These are phyloP conservation scores for Drosophila vallismaia DNA, from an alignment of 2,888 invertebrate species.

Conservation along the genomic window DNA sequence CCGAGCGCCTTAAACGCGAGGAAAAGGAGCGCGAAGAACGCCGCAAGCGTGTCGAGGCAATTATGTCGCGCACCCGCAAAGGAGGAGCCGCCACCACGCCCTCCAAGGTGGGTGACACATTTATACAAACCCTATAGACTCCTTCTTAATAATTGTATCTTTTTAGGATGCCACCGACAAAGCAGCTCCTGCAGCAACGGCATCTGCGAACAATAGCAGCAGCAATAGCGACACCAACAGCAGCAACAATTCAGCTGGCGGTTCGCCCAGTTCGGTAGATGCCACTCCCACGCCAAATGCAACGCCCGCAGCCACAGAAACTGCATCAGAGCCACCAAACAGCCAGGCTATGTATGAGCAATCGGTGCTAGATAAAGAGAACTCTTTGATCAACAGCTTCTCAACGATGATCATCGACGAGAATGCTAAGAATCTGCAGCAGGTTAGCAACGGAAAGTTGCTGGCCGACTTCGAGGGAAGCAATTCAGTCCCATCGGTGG, in stretches of 20 bases:
- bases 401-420: conserved; percentile 83
- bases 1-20: conserved; percentile 92
- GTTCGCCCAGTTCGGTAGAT: conserved; percentile 42
- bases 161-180: conserved; percentile 74
- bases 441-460: conserved; percentile 82
- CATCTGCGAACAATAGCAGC: conserved; percentile 55
- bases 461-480: conserved; percentile 57
- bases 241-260: conserved; percentile 60
- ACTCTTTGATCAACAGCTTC: conserved; percentile 83
- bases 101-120: conserved; percentile 73
- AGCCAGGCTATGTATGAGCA: conserved; percentile 83
- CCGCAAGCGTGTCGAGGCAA: conserved; percentile 95
- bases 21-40: conserved; percentile 95
- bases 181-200: conserved; percentile 34
- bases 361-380: conserved; percentile 84
- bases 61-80: conserved; percentile 93
- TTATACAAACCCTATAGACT: background rate
- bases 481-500: conserved; percentile 62
- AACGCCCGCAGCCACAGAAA: conserved; percentile 10
- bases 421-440: conserved; percentile 82
- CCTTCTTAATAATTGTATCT: background rate
- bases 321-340: conserved; percentile 67
- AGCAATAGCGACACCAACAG: conserved; percentile 58
- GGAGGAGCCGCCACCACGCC: conserved; percentile 75
- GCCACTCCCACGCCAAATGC: conserved; percentile 9